Evolutionary conservation across 2,797 vertebrate species (phyloP).

Genomic region (Ptychadena robeensis): DNA sequence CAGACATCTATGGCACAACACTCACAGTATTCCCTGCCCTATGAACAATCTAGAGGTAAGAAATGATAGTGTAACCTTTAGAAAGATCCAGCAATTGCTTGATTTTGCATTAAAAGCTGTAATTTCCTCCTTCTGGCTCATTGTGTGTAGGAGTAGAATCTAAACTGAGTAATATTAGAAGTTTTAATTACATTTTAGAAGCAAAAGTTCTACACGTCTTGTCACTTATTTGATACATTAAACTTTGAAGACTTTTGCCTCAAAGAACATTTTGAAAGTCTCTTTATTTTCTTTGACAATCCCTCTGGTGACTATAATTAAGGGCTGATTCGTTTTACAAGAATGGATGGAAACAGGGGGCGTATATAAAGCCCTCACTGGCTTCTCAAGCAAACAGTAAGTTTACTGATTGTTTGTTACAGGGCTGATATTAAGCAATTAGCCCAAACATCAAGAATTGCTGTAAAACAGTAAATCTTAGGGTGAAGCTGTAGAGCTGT

Average conservation of each 20-base stretch:
- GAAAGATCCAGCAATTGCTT: slow-evolving; percentile 25
- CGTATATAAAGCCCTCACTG: slow-evolving; percentile 15
- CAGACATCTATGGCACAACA: neutral
- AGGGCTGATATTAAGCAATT: neutral
- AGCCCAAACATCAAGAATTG: too few relatives aligned
- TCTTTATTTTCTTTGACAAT: slow-evolving; percentile 56
- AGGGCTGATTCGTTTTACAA: slow-evolving; percentile 23
- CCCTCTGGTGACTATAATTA: slow-evolving; percentile 54
- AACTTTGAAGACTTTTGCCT: slow-evolving; percentile 58
- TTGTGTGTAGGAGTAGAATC: slow-evolving; percentile 49
- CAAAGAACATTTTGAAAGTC: slow-evolving; percentile 52
- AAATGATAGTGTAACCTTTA: slow-evolving; percentile 48
- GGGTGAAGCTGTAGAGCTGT: too few relatives aligned
- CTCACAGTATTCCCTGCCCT: neutral
- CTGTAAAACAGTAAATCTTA: neutral
- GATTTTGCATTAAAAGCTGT: slow-evolving; percentile 53
- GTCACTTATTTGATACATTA: slow-evolving; percentile 52
- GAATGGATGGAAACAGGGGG: slow-evolving; percentile 51
- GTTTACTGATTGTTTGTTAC: neutral
- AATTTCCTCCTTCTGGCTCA: slow-evolving; percentile 47
- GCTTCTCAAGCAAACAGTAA: slow-evolving; percentile 24
- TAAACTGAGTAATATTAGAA: slow-evolving; percentile 58
- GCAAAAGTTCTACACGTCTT: slow-evolving; percentile 45
- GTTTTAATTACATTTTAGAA: slow-evolving; percentile 60
- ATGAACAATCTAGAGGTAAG: slow-evolving; percentile 21